Evolutionary conservation across 2,888 invertebrate species (phyloP).

Genomic region (Scrobipalpa atriplicella): DNA sequence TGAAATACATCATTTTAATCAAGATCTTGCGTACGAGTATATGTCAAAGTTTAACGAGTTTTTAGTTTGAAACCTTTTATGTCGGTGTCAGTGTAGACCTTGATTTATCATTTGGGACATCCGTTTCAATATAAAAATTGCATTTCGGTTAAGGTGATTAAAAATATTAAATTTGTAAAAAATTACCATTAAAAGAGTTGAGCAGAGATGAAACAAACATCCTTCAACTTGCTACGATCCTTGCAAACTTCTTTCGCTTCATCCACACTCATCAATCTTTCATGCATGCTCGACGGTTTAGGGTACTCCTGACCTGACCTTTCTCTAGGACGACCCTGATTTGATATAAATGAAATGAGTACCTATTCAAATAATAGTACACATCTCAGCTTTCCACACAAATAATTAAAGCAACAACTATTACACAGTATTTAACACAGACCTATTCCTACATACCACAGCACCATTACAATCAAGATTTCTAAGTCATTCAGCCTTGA

Average conservation of each 20-base stretch:
- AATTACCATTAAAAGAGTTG: too few species aligned
- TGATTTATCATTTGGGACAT: neutral
- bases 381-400: neutral
- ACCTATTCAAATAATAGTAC: too few species aligned
- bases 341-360: too few species aligned
- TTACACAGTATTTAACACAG: neutral
- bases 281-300: too few species aligned
- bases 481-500: neutral
- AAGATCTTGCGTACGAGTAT: conserved; percentile 27
- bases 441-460: neutral
- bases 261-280: too few species aligned
- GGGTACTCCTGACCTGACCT: too few species aligned
- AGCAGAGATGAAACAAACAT: too few species aligned
- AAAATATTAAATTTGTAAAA: too few species aligned
- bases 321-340: too few species aligned
- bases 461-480: neutral
- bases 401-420: neutral
- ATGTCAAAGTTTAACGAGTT: conserved; percentile 25
- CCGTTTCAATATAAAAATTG: neutral
- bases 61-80: conserved; percentile 41
- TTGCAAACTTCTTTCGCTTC: too few species aligned
- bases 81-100: neutral
- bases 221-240: too few species aligned
- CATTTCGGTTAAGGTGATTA: too few species aligned
- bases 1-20: conserved; percentile 35